Percentiles rank a stretch among this genome's conserved stretches.
phyloP scores from a whole-genome alignment of 2,797 vertebrate species.

The Triplophysa bombifrons region DNA sequence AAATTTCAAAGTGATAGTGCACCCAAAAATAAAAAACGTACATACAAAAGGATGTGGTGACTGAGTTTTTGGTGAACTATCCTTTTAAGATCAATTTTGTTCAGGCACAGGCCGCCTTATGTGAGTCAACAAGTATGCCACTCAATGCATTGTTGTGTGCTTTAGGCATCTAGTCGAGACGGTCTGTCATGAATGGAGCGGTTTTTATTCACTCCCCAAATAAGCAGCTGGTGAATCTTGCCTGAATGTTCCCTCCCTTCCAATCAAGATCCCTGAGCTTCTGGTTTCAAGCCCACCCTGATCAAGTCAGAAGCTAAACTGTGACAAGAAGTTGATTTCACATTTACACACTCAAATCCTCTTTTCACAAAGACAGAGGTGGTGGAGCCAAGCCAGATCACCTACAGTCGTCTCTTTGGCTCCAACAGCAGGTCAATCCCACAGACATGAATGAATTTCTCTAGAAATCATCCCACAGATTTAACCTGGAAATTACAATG shows the following conservation, averaged over 20 bases:
- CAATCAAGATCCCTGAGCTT: slow-evolving; percentile 56
- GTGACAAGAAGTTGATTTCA: slow-evolving; percentile 53
- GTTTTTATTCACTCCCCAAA: slow-evolving; percentile 41
- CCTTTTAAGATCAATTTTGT: background rate
- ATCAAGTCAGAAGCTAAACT: slow-evolving; percentile 48
- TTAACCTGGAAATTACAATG: slow-evolving; percentile 73
- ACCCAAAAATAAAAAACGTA: slow-evolving; percentile 17
- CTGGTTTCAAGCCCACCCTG: slow-evolving; percentile 49
- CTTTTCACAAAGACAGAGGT: slow-evolving; percentile 60
- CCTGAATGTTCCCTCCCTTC: slow-evolving; percentile 55
- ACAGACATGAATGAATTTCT: slow-evolving; percentile 79
- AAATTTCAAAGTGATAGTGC: slow-evolving; percentile 38
- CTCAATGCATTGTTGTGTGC: slow-evolving; percentile 44
- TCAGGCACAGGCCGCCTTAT: slow-evolving; percentile 39
- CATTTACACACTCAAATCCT: slow-evolving; percentile 59
- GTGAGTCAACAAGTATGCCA: slow-evolving; percentile 40
- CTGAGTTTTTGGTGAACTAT: slow-evolving; percentile 6
- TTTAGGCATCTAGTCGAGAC: slow-evolving; percentile 55
- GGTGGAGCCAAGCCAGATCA: slow-evolving; percentile 55
- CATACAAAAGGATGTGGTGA: background rate
- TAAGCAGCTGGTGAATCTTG: slow-evolving; percentile 50
- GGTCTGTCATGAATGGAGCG: slow-evolving; percentile 38
- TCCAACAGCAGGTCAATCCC: slow-evolving; percentile 82
- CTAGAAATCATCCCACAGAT: slow-evolving; percentile 84
- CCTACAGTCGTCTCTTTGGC: slow-evolving; percentile 66